Conservation (phyloP, 1,140 invertebrate genomes). For the Camponotus vicinus region DNA sequence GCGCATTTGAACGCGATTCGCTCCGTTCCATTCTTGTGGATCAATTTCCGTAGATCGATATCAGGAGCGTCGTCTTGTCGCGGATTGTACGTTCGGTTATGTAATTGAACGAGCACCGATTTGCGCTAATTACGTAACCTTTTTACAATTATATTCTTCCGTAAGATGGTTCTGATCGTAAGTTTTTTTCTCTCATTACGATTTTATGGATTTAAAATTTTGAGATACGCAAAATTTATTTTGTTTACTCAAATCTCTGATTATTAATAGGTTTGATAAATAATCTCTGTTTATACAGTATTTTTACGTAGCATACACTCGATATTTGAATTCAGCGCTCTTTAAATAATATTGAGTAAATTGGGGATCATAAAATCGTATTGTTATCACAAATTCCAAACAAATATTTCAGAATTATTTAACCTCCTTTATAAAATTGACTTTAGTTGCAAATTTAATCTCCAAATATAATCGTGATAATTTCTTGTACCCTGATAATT, state of each 20-base stretch:
- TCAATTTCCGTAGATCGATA: slow-evolving; percentile 24
- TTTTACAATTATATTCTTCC: slow-evolving; percentile 32
- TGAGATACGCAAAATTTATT: neutral
- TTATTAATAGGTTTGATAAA: neutral
- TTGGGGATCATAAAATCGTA: neutral
- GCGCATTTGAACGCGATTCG: slow-evolving; percentile 5
- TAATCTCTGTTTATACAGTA: neutral
- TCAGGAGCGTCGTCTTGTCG: neutral
- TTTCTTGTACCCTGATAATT: neutral
- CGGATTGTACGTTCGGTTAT: slow-evolving; percentile 7
- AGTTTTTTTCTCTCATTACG: neutral
- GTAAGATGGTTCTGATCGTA: neutral
- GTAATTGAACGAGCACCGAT: slow-evolving; percentile 26
- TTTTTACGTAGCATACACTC: neutral
- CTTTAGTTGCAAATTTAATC: neutral
- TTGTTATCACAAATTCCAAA: neutral
- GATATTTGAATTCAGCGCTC: neutral
- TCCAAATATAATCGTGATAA: neutral
- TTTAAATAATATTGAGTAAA: neutral
- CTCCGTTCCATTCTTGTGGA: slow-evolving; percentile 21
- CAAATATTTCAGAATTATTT: neutral
- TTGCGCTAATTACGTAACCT: slow-evolving; percentile 21
- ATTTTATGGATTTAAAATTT: neutral
- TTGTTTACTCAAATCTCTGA: neutral
- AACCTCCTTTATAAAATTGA: neutral